These are phyloP conservation scores for Rutpela maculata DNA, from an alignment of 2,888 invertebrate genomes.

Conservation along the genomic window DNA sequence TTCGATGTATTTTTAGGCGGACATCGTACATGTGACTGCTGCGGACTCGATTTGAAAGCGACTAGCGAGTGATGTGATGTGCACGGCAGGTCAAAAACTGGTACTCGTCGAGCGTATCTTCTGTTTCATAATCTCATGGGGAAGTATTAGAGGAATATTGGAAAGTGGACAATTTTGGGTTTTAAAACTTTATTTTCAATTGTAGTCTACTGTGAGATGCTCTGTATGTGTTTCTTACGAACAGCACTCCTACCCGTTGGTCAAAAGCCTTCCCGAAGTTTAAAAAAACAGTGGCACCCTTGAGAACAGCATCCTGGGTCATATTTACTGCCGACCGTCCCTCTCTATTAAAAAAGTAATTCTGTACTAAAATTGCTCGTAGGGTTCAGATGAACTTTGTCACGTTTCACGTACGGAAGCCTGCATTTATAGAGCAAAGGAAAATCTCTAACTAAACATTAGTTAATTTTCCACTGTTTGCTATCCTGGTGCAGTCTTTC, in stretches of 20 bases:
- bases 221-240: no score
- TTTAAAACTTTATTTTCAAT: no score
- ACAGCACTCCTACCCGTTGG: background rate
- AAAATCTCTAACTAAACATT: conserved; percentile 3
- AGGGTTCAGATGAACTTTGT: background rate
- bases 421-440: background rate
- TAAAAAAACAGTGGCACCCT: background rate
- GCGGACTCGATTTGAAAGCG: no score
- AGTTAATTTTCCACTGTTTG: background rate
- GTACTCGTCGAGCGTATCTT: no score
- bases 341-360: conserved; percentile 1
- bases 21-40: no score
- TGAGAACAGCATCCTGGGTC: background rate
- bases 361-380: background rate
- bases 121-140: no score
- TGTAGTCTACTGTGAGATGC: no score
- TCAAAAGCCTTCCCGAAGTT: background rate
- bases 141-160: no score
- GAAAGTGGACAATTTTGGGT: no score
- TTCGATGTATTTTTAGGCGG: no score
- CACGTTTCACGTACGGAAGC: background rate
- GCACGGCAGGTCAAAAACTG: no score
- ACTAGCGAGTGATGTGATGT: no score
- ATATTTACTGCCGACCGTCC: background rate
- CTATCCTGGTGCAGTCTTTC: background rate